Percentiles rank a stretch among this genome's conserved stretches.
phyloP scores from a whole-genome alignment of 2,113 vertebrate species.

The Pionites leucogaster region DNA sequence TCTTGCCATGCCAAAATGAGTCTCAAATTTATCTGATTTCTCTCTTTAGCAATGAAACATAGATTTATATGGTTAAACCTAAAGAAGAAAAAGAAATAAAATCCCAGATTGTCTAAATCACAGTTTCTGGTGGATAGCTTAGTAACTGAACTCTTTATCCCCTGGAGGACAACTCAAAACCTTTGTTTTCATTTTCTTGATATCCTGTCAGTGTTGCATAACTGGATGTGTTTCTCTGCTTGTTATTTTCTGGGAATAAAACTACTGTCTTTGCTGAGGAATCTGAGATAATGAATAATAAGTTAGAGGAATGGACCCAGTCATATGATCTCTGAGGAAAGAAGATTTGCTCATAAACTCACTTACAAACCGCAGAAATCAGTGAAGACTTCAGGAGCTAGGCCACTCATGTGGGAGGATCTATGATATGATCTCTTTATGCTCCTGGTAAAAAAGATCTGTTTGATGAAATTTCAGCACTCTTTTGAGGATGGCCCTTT shows the following conservation, averaged over 20 bases:
- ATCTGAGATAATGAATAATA: constrained; percentile 28
- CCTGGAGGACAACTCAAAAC: constrained; percentile 52
- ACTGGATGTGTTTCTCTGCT: constrained; percentile 40
- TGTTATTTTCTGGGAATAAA: constrained; percentile 45
- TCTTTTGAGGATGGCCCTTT: not conserved
- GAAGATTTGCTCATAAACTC: not conserved
- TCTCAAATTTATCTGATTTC: constrained; percentile 37
- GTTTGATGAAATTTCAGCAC: not conserved
- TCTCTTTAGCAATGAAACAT: constrained; percentile 37
- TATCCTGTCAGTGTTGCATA: constrained; percentile 57
- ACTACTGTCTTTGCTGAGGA: constrained; percentile 14
- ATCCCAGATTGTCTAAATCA: constrained; percentile 61
- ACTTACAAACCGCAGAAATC: not conserved
- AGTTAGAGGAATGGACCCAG: not conserved
- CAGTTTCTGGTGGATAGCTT: constrained; percentile 61
- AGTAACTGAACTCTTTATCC: constrained; percentile 69
- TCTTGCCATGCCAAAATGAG: constrained; percentile 12
- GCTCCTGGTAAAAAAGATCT: not conserved
- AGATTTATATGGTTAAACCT: constrained; percentile 46
- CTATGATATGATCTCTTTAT: not conserved
- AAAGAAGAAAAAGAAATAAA: constrained; percentile 63
- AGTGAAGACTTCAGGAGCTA: not conserved
- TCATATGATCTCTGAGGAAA: not conserved
- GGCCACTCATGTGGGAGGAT: not conserved
- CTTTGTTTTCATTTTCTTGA: constrained; percentile 77